phyloP scores from a whole-genome alignment of 1,140 invertebrate genomes.

The Eurosta solidaginis region DNA sequence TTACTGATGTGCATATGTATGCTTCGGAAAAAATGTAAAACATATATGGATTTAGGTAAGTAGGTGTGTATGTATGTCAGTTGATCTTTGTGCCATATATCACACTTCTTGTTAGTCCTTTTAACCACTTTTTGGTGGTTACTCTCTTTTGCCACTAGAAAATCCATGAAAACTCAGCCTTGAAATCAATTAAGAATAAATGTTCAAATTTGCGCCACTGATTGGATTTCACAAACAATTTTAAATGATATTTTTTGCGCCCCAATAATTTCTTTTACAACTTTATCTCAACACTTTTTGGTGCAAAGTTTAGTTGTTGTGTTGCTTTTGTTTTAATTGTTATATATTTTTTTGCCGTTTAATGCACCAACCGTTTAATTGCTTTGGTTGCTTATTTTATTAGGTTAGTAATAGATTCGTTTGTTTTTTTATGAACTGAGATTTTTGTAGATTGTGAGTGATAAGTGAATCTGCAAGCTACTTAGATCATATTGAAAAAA shows the following conservation, averaged over 20 bases:
- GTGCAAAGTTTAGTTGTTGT: too few species aligned
- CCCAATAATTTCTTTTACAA: not conserved
- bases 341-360: not conserved
- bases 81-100: too few species aligned
- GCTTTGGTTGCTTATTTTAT: not conserved
- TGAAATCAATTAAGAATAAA: not conserved
- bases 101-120: constrained; percentile 10
- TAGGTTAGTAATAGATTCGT: too few species aligned
- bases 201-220: constrained; percentile 10
- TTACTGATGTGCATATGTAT: not conserved
- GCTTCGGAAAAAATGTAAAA: too few species aligned
- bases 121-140: not conserved
- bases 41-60: not conserved
- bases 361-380: not conserved
- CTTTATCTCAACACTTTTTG: constrained; percentile 2
- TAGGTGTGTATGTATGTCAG: not conserved
- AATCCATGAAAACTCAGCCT: not conserved
- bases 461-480: too few species aligned
- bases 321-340: not conserved
- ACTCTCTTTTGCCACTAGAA: not conserved
- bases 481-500: too few species aligned
- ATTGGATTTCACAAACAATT: not conserved
- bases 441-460: too few species aligned
- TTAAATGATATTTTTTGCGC: not conserved
- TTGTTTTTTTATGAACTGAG: too few species aligned